These are phyloP conservation scores for Caenorhabditis zanzibari DNA, from an alignment of 2,888 invertebrate species.

Conservation along the genomic window DNA sequence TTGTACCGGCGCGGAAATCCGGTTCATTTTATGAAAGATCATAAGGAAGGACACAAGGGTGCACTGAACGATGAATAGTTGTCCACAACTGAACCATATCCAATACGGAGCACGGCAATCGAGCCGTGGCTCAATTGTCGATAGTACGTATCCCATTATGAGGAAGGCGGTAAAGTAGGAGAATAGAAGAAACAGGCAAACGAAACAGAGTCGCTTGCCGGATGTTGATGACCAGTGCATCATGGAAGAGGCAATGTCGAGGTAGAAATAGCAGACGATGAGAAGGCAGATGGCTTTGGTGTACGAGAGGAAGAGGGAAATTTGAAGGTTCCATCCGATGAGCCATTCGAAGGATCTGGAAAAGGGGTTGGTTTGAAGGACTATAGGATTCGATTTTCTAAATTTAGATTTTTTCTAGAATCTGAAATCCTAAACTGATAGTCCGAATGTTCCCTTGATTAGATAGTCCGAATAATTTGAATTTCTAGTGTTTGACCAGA, in stretches of 20 bases:
- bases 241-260: slow-evolving; percentile 76
- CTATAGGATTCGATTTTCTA: too few species aligned
- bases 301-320: slow-evolving; percentile 71
- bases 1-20: slow-evolving; percentile 72
- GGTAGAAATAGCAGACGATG: slow-evolving; percentile 77
- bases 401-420: neutral
- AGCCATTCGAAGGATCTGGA: slow-evolving; percentile 77
- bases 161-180: slow-evolving; percentile 76
- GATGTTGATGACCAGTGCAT: slow-evolving; percentile 76
- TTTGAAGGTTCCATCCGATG: slow-evolving; percentile 75
- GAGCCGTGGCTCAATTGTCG: slow-evolving; percentile 72
- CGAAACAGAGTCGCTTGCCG: slow-evolving; percentile 74
- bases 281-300: slow-evolving; percentile 74
- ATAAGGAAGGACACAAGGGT: slow-evolving; percentile 74
- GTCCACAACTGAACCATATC: slow-evolving; percentile 77
- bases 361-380: neutral
- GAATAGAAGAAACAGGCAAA: slow-evolving; percentile 74
- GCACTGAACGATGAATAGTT: slow-evolving; percentile 74
- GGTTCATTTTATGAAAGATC: slow-evolving; percentile 72
- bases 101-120: slow-evolving; percentile 77
- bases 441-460: neutral
- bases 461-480: too few species aligned
- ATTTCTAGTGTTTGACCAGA: too few species aligned
- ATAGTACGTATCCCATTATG: slow-evolving; percentile 73
- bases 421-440: neutral